Evolutionary conservation across 1,140 invertebrate genomes (phyloP), one percentile per base, ranked within the genome.

Genomic region (Halyomorpha halys): DNA sequence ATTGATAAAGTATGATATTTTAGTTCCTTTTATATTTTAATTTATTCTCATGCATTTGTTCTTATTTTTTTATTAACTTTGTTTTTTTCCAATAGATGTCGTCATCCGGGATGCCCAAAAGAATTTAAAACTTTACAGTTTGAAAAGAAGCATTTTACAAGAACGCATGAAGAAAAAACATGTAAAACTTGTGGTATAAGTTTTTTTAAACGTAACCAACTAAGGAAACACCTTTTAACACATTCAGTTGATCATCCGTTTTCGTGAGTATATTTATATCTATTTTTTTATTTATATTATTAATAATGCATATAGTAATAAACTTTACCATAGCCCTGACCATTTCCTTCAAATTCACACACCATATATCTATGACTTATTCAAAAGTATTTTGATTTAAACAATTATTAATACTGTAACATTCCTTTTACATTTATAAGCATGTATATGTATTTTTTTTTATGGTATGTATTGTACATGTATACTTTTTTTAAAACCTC

Each of bases 131-230:
- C 68, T 64, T 70, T 69, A 47, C 69, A 69, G 49, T 71, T 65
- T 65, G 64, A 72, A n/a, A 71, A 72, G 54, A 73, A 70, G 63
- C 72, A 73, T 65, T 66, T 65, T 21, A 65, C 51, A 61, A 68
- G 69, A 23, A 68, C 63, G 56, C 78, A 80, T 25, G 54, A 39
- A n/a, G 39, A 59, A 23, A 59, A 59, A 59, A 39, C 34, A 23
- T 64, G 63, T 64, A 54, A 45, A 23, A 25, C 5, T 16, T 64
- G 63, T 39, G 54, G 56, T 59, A 16, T 39, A 18, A 59, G 16
- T 11, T 64, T 59, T 39, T 44, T 21, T 30, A 64, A 59, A 47
- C 53, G 19, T 39, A 14, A 25, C 23, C 53, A 64, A 30, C 19
- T 64, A 15, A 64, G 59, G 45, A 45, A 59, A 23, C 63, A 64